Percentiles rank a stretch among this genome's conserved stretches.
Evolutionary conservation across 2,888 invertebrate species (phyloP).

Genomic region (Sussaba pulchella): DNA sequence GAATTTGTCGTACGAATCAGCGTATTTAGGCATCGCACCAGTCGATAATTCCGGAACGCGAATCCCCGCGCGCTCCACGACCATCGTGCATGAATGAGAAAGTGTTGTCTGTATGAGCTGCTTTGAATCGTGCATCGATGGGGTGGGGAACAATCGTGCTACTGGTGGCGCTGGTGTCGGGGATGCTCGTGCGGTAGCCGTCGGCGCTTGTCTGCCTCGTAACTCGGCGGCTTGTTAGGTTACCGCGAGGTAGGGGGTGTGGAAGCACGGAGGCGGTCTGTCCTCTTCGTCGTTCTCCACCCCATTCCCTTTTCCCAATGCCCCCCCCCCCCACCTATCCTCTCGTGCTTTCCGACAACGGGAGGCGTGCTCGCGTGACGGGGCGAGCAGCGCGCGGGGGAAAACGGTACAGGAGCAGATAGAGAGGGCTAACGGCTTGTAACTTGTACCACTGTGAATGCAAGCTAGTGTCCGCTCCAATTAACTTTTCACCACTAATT

Average conservation of each 20-base stretch:
- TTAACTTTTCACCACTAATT: slow-evolving; percentile 84
- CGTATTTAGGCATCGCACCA: slow-evolving; percentile 67
- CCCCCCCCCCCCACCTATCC: slow-evolving; percentile 16
- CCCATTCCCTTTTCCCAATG: slow-evolving; percentile 29
- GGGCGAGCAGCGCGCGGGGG: neutral
- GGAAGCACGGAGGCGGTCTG: slow-evolving; percentile 51
- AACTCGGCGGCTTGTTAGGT: slow-evolving; percentile 59
- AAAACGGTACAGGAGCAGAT: slow-evolving; percentile 5
- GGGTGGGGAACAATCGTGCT: slow-evolving; percentile 34
- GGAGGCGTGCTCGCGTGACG: neutral
- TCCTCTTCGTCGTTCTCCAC: slow-evolving; percentile 37
- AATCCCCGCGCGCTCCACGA: neutral
- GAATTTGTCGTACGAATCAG: slow-evolving; percentile 77
- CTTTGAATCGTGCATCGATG: slow-evolving; percentile 15
- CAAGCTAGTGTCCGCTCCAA: slow-evolving; percentile 82
- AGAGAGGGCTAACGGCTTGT: slow-evolving; percentile 68
- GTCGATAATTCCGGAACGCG: slow-evolving; percentile 75
- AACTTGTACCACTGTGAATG: slow-evolving; percentile 81
- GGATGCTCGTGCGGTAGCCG: slow-evolving; percentile 31
- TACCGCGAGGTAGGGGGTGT: slow-evolving; percentile 66
- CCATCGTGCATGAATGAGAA: neutral
- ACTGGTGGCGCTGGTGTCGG: slow-evolving; percentile 62
- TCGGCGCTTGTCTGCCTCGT: slow-evolving; percentile 53
- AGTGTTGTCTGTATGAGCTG: slow-evolving; percentile 47
- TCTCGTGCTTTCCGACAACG: neutral